A percentile compares a stretch with the other conserved stretches of the same genome.
These are phyloP conservation scores for Danio albolineatus DNA, from an alignment of 2,797 vertebrate genomes.

Conservation along the genomic window DNA sequence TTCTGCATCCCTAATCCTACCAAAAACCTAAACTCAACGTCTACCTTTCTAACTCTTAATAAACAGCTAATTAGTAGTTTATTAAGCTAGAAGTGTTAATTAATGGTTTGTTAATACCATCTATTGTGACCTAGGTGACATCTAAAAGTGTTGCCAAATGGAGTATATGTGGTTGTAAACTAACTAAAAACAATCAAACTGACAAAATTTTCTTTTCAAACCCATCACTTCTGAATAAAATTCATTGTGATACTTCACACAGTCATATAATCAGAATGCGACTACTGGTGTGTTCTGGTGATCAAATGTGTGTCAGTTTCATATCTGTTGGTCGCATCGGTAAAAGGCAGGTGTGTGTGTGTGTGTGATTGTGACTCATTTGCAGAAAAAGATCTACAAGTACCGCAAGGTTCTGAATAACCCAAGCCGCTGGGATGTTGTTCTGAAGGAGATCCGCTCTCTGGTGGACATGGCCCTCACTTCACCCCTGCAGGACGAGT, in stretches of 20 bases:
- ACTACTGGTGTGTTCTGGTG: background rate
- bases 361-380: slow-evolving; percentile 2
- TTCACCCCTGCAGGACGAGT: slow-evolving; percentile 96
- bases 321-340: slow-evolving; percentile 1
- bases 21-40: no score
- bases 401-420: slow-evolving; percentile 98
- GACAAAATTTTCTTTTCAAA: background rate
- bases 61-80: no score
- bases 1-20: no score
- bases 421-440: slow-evolving; percentile 97
- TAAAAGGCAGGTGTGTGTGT: background rate
- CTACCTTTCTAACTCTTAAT: no score
- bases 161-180: background rate
- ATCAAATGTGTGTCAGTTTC: slow-evolving; percentile 4
- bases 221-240: background rate
- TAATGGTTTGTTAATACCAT: no score
- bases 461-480: slow-evolving; percentile 98
- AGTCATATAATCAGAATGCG: background rate
- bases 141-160: no score
- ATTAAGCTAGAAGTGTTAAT: no score
- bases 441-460: slow-evolving; percentile 95
- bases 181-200: background rate
- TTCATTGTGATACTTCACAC: no score
- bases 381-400: slow-evolving; percentile 99
- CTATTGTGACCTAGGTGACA: no score